phyloP scores from a whole-genome alignment of 2,797 vertebrate species.

The Anguilla megastoma region DNA sequence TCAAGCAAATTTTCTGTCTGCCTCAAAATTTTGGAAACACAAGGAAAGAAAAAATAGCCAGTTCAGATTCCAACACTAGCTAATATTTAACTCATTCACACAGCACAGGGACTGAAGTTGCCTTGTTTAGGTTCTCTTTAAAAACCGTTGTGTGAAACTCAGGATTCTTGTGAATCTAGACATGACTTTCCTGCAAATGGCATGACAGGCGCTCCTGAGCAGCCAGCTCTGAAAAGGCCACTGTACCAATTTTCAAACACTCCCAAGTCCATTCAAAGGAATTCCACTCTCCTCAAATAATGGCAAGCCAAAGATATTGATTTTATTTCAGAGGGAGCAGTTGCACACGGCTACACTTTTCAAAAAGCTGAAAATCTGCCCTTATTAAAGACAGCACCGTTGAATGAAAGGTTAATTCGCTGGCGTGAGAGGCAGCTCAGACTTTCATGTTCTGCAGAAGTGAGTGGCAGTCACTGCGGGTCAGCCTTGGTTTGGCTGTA shows the following conservation, averaged over 20 bases:
- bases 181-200: background rate
- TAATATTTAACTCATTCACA: background rate
- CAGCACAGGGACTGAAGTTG: background rate
- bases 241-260: background rate
- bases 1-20: too few relatives aligned
- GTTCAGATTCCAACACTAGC: background rate
- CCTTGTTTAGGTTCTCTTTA: background rate
- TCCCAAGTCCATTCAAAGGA: background rate
- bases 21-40: too few relatives aligned
- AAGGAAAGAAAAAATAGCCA: background rate
- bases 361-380: constrained; percentile 7
- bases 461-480: background rate
- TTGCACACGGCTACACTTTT: background rate
- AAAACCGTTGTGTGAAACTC: background rate
- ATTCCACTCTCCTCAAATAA: constrained; percentile 2
- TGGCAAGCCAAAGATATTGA: constrained; percentile 8
- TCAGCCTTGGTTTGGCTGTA: background rate
- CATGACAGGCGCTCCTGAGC: background rate
- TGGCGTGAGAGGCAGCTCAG: background rate
- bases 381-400: constrained; percentile 18
- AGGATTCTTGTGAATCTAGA: constrained; percentile 16
- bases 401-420: constrained; percentile 22
- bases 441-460: constrained; percentile 7
- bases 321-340: constrained; percentile 15
- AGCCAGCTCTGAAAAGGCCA: constrained; percentile 23